phyloP scores from a whole-genome alignment of 1,140 invertebrate genomes.

The Diachasmimorpha longicaudata region DNA sequence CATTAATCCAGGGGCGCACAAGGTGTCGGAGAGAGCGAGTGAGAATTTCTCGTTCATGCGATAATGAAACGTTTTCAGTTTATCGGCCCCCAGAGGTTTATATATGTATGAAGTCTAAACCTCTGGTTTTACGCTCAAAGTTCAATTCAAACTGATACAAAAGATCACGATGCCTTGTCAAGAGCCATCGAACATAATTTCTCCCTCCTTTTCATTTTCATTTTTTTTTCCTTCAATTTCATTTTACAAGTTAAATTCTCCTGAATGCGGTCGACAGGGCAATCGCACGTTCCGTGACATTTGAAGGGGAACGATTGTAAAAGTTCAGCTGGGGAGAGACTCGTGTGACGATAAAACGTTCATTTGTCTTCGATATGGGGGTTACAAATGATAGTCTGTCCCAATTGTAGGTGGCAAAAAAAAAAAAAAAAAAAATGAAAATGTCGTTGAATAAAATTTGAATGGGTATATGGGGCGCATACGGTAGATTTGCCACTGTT shows the following conservation, averaged over 20 bases:
- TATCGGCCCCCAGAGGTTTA: slow-evolving; percentile 37
- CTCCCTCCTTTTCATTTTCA: too few relatives aligned
- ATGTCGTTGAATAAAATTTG: slow-evolving; percentile 8
- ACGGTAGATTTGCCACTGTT: neutral
- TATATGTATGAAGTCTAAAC: neutral
- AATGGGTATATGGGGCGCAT: neutral
- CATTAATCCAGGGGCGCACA: slow-evolving; percentile 40
- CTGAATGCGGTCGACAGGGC: too few relatives aligned
- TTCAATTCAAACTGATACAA: slow-evolving; percentile 47
- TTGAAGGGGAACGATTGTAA: too few relatives aligned
- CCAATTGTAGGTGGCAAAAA: too few relatives aligned
- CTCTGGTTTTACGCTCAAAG: slow-evolving; percentile 21
- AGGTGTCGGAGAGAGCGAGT: neutral
- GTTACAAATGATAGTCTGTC: too few relatives aligned
- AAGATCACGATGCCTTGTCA: slow-evolving; percentile 37
- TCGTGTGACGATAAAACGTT: too few relatives aligned
- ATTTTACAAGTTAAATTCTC: too few relatives aligned
- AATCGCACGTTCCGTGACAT: too few relatives aligned
- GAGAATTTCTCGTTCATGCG: slow-evolving; percentile 31
- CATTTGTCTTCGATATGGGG: too few relatives aligned
- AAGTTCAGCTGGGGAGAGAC: too few relatives aligned
- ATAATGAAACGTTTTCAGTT: slow-evolving; percentile 45
- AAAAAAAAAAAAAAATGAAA: neutral
- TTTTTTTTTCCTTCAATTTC: too few relatives aligned
- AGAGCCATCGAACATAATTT: too few relatives aligned